phyloP scores from a whole-genome alignment of 2,888 invertebrate genomes.

The Agrilus cyanescens region DNA sequence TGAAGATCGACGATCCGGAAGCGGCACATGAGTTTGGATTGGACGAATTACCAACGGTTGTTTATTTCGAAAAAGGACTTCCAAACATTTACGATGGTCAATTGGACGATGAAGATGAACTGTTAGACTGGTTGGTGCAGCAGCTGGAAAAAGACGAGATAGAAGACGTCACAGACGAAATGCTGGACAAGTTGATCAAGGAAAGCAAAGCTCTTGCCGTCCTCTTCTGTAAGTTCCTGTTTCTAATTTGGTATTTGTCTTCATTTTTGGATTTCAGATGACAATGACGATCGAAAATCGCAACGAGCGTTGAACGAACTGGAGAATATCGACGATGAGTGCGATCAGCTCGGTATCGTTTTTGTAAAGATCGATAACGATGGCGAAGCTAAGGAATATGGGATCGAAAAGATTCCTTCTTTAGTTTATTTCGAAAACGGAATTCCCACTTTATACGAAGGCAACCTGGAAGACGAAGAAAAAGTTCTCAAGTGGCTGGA shows the following conservation, averaged over 20 bases:
- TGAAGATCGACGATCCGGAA: constrained; percentile 77
- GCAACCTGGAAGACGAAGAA: constrained; percentile 81
- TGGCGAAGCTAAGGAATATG: constrained; percentile 83
- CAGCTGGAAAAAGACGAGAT: constrained; percentile 88
- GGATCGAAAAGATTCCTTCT: constrained; percentile 77
- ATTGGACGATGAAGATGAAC: constrained; percentile 78
- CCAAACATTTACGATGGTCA: constrained; percentile 88
- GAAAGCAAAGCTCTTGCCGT: constrained; percentile 84
- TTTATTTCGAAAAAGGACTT: constrained; percentile 88
- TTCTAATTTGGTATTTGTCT: not conserved
- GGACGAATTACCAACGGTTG: constrained; percentile 68
- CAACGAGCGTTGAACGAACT: constrained; percentile 75
- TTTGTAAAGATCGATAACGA: constrained; percentile 88
- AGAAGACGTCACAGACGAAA: constrained; percentile 89
- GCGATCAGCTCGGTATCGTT: constrained; percentile 75
- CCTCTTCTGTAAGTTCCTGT: constrained; percentile 64
- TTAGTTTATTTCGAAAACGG: constrained; percentile 70
- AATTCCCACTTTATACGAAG: constrained; percentile 64
- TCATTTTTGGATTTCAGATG: constrained; percentile 49
- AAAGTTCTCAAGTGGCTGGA: constrained; percentile 78
- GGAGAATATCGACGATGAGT: constrained; percentile 90
- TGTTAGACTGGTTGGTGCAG: constrained; percentile 75
- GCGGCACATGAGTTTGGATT: constrained; percentile 82
- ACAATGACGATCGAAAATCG: constrained; percentile 79
- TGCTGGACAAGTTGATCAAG: constrained; percentile 79